These are phyloP conservation scores for Karalla daura DNA, from an alignment of 2,797 vertebrate species.

Conservation along the genomic window DNA sequence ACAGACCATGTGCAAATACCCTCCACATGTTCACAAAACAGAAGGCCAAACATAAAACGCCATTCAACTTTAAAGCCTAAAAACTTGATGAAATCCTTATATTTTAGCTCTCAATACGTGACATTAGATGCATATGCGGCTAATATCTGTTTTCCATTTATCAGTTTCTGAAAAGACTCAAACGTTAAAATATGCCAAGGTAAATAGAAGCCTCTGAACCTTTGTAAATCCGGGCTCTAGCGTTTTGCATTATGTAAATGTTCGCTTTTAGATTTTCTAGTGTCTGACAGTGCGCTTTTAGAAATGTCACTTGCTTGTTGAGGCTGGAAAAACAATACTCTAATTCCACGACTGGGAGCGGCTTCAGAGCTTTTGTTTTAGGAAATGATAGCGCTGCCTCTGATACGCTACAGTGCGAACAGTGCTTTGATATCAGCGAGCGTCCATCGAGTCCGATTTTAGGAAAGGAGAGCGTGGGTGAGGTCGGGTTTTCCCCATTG, in stretches of 20 bases:
- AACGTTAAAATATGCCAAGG: background rate
- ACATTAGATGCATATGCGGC: constrained; percentile 7
- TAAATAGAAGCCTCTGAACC: background rate
- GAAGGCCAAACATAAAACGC: constrained; percentile 6
- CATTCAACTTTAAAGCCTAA: constrained; percentile 16
- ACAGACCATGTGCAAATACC: constrained; percentile 9
- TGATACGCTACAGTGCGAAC: constrained; percentile 50
- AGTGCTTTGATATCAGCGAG: constrained; percentile 49
- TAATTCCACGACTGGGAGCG: constrained; percentile 30
- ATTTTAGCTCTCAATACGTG: background rate
- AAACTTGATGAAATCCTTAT: constrained; percentile 1
- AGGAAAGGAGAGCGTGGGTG: constrained; percentile 6
- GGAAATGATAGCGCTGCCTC: constrained; percentile 39
- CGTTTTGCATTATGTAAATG: constrained; percentile 53
- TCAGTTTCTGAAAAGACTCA: background rate
- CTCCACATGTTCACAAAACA: constrained; percentile 16
- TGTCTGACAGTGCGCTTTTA: constrained; percentile 38
- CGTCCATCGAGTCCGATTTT: constrained; percentile 44
- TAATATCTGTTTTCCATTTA: background rate
- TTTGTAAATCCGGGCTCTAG: constrained; percentile 43
- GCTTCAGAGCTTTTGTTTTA: constrained; percentile 40
- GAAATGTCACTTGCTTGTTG: constrained; percentile 31
- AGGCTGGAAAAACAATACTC: constrained; percentile 21
- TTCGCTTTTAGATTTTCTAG: constrained; percentile 43
- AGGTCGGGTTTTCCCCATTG: constrained; percentile 3